Conservation (phyloP, 2,888 invertebrate genomes). For the Metellina segmentata region DNA sequence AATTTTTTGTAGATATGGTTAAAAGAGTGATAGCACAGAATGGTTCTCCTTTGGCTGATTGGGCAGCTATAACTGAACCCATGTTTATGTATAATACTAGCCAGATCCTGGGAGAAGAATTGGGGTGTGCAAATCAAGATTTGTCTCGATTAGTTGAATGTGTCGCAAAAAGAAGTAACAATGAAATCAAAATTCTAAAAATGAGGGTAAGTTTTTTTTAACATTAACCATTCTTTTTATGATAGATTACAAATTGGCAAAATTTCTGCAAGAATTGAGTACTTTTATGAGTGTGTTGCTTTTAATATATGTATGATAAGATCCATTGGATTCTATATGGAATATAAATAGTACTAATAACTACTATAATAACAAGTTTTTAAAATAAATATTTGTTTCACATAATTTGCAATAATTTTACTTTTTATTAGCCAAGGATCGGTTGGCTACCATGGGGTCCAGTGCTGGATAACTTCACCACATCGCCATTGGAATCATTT, state of each 20-base stretch:
- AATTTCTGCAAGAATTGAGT: background rate
- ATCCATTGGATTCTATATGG: background rate
- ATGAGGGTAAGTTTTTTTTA: conserved; percentile 65
- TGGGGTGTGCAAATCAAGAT: conserved; percentile 87
- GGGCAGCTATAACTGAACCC: conserved; percentile 93
- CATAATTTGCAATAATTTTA: background rate
- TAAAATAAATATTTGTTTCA: too few relatives aligned
- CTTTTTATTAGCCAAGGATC: conserved; percentile 87
- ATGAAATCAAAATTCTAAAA: conserved; percentile 76
- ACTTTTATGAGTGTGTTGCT: background rate
- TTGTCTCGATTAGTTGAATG: conserved; percentile 93
- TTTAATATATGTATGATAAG: background rate
- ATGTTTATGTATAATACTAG: conserved; percentile 90
- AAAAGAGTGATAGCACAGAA: conserved; percentile 92
- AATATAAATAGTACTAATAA: too few relatives aligned
- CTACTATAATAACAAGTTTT: too few relatives aligned
- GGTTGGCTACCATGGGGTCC: conserved; percentile 96
- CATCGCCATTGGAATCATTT: conserved; percentile 88
- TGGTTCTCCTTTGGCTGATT: conserved; percentile 94
- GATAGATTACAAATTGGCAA: background rate
- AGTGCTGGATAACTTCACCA: conserved; percentile 91
- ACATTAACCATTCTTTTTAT: background rate
- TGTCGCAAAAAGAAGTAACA: conserved; percentile 86
- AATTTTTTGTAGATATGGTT: conserved; percentile 82
- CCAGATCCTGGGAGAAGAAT: conserved; percentile 88